Evolutionary conservation across 2,113 vertebrate genomes (phyloP).

Genomic region (Ptilonorhynchus violaceus): DNA sequence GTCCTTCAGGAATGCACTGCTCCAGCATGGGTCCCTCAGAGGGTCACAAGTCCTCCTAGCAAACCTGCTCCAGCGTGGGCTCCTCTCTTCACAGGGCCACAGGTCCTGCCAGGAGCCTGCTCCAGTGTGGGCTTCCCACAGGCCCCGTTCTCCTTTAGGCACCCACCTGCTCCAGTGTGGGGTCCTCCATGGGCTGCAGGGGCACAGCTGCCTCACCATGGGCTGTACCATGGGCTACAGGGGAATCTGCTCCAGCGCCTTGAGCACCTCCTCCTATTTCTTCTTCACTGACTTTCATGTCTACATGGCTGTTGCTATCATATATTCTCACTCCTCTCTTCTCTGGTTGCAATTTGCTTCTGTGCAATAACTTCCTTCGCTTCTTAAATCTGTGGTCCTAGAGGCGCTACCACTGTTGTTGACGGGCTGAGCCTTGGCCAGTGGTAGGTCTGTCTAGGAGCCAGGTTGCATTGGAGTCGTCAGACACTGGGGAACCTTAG

Average conservation of each 20-base stretch:
- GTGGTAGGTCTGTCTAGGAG: not conserved
- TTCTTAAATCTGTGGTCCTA: not conserved
- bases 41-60: not conserved
- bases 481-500: not conserved
- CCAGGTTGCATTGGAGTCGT: not conserved
- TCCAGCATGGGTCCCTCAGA: not conserved
- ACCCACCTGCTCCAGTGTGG: not conserved
- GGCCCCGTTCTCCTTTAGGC: not conserved
- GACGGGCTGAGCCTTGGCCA: not conserved
- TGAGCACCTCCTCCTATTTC: not conserved
- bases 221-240: not conserved
- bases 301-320: not conserved
- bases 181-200: not conserved
- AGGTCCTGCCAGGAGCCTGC: not conserved
- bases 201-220: not conserved
- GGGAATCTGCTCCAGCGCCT: accelerated
- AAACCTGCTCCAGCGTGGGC: too few relatives aligned
- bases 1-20: not conserved
- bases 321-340: not conserved
- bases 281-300: not conserved
- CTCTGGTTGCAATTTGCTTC: not conserved
- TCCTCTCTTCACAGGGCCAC: not conserved
- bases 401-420: not conserved
- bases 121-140: not conserved
- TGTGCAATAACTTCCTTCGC: not conserved